These are phyloP conservation scores for Notamacropus eugenii DNA, from an alignment of 2,797 vertebrate species.

Conservation along the genomic window DNA sequence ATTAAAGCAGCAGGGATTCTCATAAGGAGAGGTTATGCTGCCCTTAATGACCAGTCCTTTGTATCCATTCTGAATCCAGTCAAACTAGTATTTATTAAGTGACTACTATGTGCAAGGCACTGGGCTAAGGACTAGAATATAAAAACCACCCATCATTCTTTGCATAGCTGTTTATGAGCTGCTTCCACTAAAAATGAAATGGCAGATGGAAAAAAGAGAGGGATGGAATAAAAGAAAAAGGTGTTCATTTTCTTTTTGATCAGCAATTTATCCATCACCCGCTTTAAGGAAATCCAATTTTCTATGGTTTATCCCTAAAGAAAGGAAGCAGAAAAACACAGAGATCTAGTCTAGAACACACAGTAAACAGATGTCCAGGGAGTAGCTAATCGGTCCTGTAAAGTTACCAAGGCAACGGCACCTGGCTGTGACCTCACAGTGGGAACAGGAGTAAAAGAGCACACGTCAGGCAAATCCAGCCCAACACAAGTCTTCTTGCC, in stretches of 20 bases:
- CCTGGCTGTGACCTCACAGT: conserved; percentile 56
- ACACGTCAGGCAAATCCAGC: conserved; percentile 46
- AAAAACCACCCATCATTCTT: background rate
- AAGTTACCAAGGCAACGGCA: conserved; percentile 63
- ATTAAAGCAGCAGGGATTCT: background rate
- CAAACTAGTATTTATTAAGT: background rate
- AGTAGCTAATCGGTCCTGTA: background rate
- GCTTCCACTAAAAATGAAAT: background rate
- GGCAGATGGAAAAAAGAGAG: background rate
- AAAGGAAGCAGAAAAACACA: conserved; percentile 14
- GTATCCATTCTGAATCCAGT: background rate
- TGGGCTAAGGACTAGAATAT: background rate
- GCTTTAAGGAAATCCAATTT: background rate
- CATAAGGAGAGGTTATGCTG: background rate
- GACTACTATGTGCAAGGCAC: background rate
- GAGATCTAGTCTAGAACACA: conserved; percentile 9
- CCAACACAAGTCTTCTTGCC: conserved; percentile 46
- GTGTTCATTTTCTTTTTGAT: background rate
- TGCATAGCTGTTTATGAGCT: background rate
- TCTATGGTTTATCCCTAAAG: background rate
- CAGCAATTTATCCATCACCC: background rate
- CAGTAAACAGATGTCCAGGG: conserved; percentile 33
- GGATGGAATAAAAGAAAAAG: background rate
- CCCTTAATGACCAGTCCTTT: background rate
- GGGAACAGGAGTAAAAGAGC: background rate